Base-by-base conservation (phyloP, 2,113 vertebrate species). In the Lophius piscatorius region DNA sequence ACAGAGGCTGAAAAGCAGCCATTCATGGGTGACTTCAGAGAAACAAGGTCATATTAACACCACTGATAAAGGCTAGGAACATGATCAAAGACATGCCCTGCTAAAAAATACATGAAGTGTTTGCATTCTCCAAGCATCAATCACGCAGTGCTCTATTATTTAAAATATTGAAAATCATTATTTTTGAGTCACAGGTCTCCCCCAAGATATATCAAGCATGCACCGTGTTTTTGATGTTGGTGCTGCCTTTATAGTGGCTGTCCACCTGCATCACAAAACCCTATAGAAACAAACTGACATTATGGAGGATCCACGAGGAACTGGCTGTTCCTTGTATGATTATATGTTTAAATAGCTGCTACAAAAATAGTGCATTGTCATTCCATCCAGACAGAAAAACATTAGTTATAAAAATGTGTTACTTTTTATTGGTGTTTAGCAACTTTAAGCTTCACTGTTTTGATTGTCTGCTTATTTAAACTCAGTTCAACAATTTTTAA, bases 21-120 rank as follows among this genome's bases (percentile, higher is more conserved):
- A 61, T 78, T 87, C 80, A 86, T 60, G 78, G 74, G 39, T 82
- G 70, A 67, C 74, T 79, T 70, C 68, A 85, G 63, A 51, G 68
- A 68, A 74, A 87, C 86, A 86, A 84, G 78, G 78, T 58, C 74
- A 72, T 76, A 61, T 86, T 83, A 38, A 57, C 65, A 21, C 28
- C 10, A n/a, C 60, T 9, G 55, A 71, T 76, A 50, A 72, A 80
- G 63, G 66, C 76, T 36, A n/a, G 54, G 51, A 68, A 49, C 42
- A 18, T 8, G 26, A 78, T 61, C 28, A 64, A 78, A 45, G 56
- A 63, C 78, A 78, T 67, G 73, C 57, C 48, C 4, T 12, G 46
- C 28, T 33, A 65, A 9, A 14, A 44, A 49, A 44, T 26, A 21
- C 56, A 41, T 63, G 70, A 62, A 46, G 34, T 56, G 20, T 46